phyloP scores from a whole-genome alignment of 2,888 invertebrate genomes.

The Cremastinae sp. region DNA sequence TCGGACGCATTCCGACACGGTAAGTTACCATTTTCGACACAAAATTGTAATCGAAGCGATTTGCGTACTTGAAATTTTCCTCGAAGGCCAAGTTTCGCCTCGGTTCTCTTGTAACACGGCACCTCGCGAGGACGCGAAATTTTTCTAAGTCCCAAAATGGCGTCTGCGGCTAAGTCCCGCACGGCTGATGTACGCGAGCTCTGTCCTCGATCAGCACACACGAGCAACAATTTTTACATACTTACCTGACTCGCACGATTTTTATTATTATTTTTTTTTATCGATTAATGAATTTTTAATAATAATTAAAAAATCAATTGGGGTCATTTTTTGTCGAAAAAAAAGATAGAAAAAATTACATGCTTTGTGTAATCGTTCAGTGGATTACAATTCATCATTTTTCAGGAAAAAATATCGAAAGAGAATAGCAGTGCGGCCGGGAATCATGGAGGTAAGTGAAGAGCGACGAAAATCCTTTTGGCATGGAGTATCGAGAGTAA shows the following conservation, averaged over 20 bases:
- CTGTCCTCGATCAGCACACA: conserved; percentile 43
- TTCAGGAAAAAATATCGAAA: conserved; percentile 78
- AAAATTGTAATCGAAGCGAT: conserved; percentile 8
- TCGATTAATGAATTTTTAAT: too few relatives aligned
- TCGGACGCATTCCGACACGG: conserved; percentile 72
- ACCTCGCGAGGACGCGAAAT: conserved; percentile 81
- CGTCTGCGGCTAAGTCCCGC: conserved; percentile 88
- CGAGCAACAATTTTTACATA: background rate
- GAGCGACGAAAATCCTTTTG: background rate
- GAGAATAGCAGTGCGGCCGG: conserved; percentile 78
- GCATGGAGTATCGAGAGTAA: background rate
- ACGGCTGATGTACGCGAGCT: conserved; percentile 25
- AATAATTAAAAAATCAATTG: background rate
- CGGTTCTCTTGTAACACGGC: conserved; percentile 82
- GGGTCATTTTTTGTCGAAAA: background rate
- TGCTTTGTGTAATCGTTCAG: conserved; percentile 40
- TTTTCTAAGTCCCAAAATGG: conserved; percentile 94
- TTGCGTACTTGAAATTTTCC: conserved; percentile 65
- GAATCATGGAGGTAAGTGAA: conserved; percentile 78
- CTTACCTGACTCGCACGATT: background rate
- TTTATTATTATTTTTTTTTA: conserved; percentile 1
- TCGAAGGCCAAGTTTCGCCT: conserved; percentile 60
- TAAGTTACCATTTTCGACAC: conserved; percentile 67
- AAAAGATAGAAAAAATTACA: conserved; percentile 6
- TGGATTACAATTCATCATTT: conserved; percentile 57